Percentiles rank a stretch among this genome's conserved stretches.
These are phyloP conservation scores for Drosophila triauraria DNA, from an alignment of 1,140 invertebrate genomes.

Conservation along the genomic window DNA sequence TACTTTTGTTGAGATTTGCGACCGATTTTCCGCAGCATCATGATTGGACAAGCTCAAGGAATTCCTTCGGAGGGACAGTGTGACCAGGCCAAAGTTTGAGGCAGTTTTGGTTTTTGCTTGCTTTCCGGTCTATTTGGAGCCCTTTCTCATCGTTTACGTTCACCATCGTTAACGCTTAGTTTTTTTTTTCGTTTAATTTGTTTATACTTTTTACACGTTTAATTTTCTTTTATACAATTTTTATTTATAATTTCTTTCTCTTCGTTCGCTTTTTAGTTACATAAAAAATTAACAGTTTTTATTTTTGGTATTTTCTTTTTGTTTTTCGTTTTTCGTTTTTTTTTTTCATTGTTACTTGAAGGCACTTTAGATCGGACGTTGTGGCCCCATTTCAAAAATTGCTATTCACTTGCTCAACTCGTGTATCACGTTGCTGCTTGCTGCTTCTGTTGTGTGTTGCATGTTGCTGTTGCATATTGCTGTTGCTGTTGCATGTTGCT, in stretches of 20 bases:
- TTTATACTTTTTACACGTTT: constrained; percentile 78
- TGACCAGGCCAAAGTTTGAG: constrained; percentile 85
- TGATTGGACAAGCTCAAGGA: constrained; percentile 34
- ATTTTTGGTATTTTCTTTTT: constrained; percentile 62
- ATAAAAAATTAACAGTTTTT: constrained; percentile 92
- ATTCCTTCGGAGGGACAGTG: constrained; percentile 86
- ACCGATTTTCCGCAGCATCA: constrained; percentile 20
- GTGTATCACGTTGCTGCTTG: constrained; percentile 79
- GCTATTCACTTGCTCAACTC: constrained; percentile 79
- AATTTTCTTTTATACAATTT: constrained; percentile 86
- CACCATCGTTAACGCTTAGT: constrained; percentile 55
- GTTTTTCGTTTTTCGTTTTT: constrained; percentile 71
- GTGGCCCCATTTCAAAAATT: constrained; percentile 88
- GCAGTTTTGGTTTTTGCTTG: constrained; percentile 70
- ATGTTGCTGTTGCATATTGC: constrained; percentile 46
- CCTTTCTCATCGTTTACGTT: constrained; percentile 81
- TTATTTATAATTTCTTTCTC: constrained; percentile 85
- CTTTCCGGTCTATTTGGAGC: constrained; percentile 91
- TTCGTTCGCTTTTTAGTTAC: constrained; percentile 88
- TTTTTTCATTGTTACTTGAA: constrained; percentile 90
- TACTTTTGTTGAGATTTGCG: constrained; percentile 50
- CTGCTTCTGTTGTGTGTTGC: constrained; percentile 47
- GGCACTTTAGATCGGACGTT: constrained; percentile 95
- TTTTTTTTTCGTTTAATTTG: constrained; percentile 67
- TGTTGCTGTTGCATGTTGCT: constrained; percentile 57